Conservation (phyloP, 2,113 vertebrate species). For the Enhydra lutris region DNA sequence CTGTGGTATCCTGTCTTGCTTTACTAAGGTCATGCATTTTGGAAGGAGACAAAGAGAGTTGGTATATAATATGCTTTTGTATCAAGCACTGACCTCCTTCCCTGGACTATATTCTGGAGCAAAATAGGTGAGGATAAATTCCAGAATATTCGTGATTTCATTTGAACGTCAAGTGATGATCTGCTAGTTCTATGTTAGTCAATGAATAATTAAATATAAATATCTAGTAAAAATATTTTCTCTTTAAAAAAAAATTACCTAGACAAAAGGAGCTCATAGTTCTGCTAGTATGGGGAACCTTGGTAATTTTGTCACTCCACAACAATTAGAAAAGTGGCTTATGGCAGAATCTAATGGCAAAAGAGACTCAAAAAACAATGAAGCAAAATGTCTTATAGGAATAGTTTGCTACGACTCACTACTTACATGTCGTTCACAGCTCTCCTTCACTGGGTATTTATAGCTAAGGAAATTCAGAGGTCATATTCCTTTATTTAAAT, state of each 20-base stretch:
- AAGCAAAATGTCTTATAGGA: conserved; percentile 37
- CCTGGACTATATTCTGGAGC: not conserved
- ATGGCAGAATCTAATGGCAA: not conserved
- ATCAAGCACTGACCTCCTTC: not conserved
- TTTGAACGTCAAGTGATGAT: conserved; percentile 6
- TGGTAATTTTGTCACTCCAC: conserved; percentile 48
- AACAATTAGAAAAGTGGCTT: not conserved
- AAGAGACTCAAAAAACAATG: not conserved
- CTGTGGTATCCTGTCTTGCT: not conserved
- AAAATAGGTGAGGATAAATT: not conserved
- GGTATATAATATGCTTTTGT: not conserved
- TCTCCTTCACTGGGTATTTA: not conserved
- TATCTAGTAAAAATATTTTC: not conserved
- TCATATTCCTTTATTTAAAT: not conserved
- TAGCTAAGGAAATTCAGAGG: conserved; percentile 35
- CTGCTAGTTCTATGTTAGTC: not conserved
- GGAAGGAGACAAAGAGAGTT: conserved; percentile 17
- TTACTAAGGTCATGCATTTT: not conserved
- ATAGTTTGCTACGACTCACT: not conserved
- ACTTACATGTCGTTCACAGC: not conserved
- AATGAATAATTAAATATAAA: conserved; percentile 49
- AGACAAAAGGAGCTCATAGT: conserved; percentile 41
- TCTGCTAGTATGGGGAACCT: conserved; percentile 15
- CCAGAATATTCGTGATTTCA: conserved; percentile 1
- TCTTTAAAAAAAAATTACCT: not conserved